Evolutionary conservation across 2,888 invertebrate genomes (phyloP).

Genomic region (Elysia crispata): DNA sequence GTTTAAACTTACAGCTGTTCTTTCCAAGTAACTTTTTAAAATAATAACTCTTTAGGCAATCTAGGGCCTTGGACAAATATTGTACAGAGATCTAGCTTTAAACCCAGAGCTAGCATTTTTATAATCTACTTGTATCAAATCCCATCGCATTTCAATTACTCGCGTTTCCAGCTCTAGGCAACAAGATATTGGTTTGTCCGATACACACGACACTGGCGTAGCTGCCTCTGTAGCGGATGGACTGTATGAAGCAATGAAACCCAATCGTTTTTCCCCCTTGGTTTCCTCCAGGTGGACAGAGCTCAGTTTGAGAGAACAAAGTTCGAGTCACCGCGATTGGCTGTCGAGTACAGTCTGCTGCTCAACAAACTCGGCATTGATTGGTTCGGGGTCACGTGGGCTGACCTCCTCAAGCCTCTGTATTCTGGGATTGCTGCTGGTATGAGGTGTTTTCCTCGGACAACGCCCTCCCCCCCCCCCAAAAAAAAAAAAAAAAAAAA

Average conservation of each 20-base stretch:
- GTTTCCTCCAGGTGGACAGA: too few species aligned
- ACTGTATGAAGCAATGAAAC: not conserved
- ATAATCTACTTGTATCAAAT: too few species aligned
- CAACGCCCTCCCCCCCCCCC: conserved; percentile 12
- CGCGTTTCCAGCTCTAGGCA: too few species aligned
- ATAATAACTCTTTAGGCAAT: too few species aligned
- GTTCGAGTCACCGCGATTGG: not conserved
- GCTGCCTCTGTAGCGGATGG: not conserved
- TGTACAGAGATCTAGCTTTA: too few species aligned
- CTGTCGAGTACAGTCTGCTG: conserved; percentile 13
- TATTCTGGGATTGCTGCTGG: conserved; percentile 38
- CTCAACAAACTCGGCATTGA: conserved; percentile 22
- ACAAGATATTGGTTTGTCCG: too few species aligned
- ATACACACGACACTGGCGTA: not conserved
- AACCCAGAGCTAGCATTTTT: too few species aligned
- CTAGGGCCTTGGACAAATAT: too few species aligned
- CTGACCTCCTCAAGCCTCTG: conserved; percentile 28
- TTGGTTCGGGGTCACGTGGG: conserved; percentile 24
- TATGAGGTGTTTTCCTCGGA: not conserved
- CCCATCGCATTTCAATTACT: too few species aligned
- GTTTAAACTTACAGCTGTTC: too few species aligned
- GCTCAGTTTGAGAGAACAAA: conserved; percentile 11
- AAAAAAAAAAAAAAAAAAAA: not conserved
- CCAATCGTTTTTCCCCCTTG: too few species aligned
- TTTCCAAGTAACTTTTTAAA: too few species aligned